These are phyloP conservation scores for Eupithecia dodoneata DNA, from an alignment of 2,888 invertebrate genomes.

Conservation along the genomic window DNA sequence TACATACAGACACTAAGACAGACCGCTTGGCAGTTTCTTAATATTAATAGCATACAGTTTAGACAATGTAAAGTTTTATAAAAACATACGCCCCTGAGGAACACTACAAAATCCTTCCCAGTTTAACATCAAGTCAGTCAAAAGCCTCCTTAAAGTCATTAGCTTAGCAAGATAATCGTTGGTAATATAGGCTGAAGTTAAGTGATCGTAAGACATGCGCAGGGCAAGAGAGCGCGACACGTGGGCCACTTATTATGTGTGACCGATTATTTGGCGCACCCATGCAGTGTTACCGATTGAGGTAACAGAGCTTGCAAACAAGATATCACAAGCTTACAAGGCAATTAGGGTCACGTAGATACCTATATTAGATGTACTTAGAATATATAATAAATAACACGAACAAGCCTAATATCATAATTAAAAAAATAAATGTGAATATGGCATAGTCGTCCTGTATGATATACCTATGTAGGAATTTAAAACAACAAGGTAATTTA, in stretches of 20 bases:
- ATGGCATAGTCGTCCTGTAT: background rate
- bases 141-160: constrained; percentile 10
- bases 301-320: constrained; percentile 5
- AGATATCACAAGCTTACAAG: background rate
- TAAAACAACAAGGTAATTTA: background rate
- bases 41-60: background rate
- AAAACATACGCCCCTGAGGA: background rate
- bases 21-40: background rate
- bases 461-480: background rate
- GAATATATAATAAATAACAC: background rate
- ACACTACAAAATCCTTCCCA: background rate
- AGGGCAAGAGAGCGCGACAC: constrained; percentile 46
- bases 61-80: background rate
- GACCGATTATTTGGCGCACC: constrained; percentile 43
- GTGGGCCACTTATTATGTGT: constrained; percentile 35
- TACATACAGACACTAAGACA: background rate
- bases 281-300: constrained; percentile 22
- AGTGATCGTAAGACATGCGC: constrained; percentile 35
- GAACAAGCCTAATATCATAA: background rate
- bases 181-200: constrained; percentile 27
- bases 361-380: background rate
- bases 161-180: constrained; percentile 27
- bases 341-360: constrained; percentile 3
- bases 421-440: background rate
- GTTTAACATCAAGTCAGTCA: background rate